Base-by-base conservation (phyloP, 2,113 vertebrate genomes). In the Phrynocephalus versicolor region DNA sequence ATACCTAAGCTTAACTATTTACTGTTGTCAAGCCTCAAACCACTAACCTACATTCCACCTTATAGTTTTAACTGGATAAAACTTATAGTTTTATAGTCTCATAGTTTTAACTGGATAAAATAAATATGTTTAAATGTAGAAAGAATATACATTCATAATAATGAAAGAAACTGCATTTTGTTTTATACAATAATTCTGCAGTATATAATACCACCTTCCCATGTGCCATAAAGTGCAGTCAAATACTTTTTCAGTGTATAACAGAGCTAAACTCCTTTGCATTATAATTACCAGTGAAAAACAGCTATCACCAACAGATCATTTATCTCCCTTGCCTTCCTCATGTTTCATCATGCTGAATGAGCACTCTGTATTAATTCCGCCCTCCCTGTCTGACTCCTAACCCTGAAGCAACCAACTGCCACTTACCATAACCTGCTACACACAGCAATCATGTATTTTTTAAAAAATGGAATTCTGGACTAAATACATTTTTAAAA, bases 41-140 rank as follows among this genome's bases (percentile, higher is more conserved):
- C 1, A 67, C 0, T 0, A 41, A 87, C 51, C 2, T 70, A 65
- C 86, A 81, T 10, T 41, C 55, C 33, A 8, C 74, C 30, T 39
- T 73, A 82, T 16, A 25, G 70, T 89, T 81, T 87, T 33, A 25
- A 51, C 84, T 65, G 84, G 65, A 84, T 57, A 60, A 89, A 35
- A 86, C n/a, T n/a, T n/a, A n/a, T n/a, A n/a, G n/a, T n/a, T n/a
- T n/a, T n/a, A n/a, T n/a, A n/a, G n/a, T n/a, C 30, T 39, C 70
- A 82, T 16, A 25, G 70, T 89, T 81, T 87, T 33, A 25, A 51
- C 84, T 65, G 84, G 65, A 84, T 57, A 60, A 89, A 35, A 86
- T 37, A 89, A 88, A 33, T 41, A 89, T 71, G 33, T 21, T 71
- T 14, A 76, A 65, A 87, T 57, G 3, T 2, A 88, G 73, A 72